A percentile compares a stretch with the other conserved stretches of the same genome.
Conservation (phyloP, 1,140 invertebrate species). For the Drosophila prosaltans region DNA sequence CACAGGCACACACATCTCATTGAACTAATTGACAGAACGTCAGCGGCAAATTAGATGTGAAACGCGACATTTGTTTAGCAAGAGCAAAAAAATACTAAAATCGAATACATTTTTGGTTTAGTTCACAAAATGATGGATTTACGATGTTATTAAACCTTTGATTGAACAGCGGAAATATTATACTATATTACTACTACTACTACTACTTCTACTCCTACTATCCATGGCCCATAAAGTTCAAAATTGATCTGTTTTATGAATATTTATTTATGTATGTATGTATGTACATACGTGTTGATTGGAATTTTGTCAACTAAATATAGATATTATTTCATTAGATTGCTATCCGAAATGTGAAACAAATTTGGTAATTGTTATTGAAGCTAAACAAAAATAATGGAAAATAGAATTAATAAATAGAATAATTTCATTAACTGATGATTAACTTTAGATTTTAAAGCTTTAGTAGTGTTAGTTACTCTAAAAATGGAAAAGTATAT, state of each 20-base stretch:
- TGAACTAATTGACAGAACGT: slow-evolving; percentile 73
- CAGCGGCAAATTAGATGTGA: slow-evolving; percentile 65
- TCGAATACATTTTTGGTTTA: neutral
- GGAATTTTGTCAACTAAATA: too few relatives aligned
- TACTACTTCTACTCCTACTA: neutral
- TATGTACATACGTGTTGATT: too few relatives aligned
- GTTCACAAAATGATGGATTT: slow-evolving; percentile 1
- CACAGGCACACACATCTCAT: slow-evolving; percentile 26
- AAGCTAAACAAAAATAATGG: too few relatives aligned
- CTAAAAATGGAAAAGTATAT: too few relatives aligned
- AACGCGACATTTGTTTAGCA: slow-evolving; percentile 41
- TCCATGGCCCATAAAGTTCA: neutral
- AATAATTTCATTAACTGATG: too few relatives aligned
- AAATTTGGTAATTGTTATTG: too few relatives aligned
- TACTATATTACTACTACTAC: neutral
- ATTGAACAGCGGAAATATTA: slow-evolving; percentile 8
- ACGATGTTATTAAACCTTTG: slow-evolving; percentile 9
- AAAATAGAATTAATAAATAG: too few relatives aligned
- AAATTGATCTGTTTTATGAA: neutral
- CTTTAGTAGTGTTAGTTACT: too few relatives aligned
- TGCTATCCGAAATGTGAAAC: too few relatives aligned
- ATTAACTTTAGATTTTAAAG: too few relatives aligned
- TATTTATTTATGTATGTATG: too few relatives aligned
- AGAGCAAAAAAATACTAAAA: slow-evolving; percentile 36
- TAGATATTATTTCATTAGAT: too few relatives aligned